These are phyloP conservation scores for Drosophila anomalipes DNA, from an alignment of 2,888 invertebrate genomes.

Conservation along the genomic window DNA sequence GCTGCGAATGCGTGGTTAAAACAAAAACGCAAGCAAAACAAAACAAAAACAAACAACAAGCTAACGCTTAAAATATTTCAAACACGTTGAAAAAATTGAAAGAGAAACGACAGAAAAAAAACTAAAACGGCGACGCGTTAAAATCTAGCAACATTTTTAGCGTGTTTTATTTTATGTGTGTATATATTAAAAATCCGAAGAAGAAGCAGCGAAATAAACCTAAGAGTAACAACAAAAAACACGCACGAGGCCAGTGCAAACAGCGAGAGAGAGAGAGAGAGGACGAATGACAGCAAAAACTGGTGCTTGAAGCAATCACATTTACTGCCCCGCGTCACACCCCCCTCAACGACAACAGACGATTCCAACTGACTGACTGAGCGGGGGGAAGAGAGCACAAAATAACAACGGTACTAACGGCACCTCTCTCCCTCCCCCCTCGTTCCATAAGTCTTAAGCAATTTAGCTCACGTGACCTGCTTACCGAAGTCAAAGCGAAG, in stretches of 20 bases:
- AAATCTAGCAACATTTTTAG: constrained; percentile 61
- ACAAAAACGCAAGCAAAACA: constrained; percentile 53
- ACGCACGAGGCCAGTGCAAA: constrained; percentile 48
- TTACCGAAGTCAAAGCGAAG: constrained; percentile 67
- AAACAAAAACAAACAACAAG: constrained; percentile 43
- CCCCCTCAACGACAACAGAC: constrained; percentile 15
- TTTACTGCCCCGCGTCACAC: constrained; percentile 55
- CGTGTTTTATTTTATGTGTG: constrained; percentile 53
- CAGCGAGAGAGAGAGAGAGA: not conserved
- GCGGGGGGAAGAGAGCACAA: constrained; percentile 2
- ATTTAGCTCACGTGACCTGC: constrained; percentile 76
- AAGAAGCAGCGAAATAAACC: constrained; percentile 6
- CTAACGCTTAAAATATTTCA: constrained; percentile 64
- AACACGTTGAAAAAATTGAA: constrained; percentile 74
- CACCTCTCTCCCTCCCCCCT: not conserved
- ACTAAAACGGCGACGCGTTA: constrained; percentile 45
- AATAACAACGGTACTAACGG: not conserved
- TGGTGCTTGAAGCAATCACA: constrained; percentile 61
- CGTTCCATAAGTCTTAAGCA: constrained; percentile 48
- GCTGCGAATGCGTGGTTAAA: constrained; percentile 63
- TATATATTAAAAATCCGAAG: constrained; percentile 26
- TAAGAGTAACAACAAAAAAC: constrained; percentile 40
- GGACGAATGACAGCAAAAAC: constrained; percentile 13
- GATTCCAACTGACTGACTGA: constrained; percentile 38
- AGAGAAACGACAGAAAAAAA: constrained; percentile 35